A percentile compares a stretch with the other conserved stretches of the same genome.
Conservation (phyloP, 2,113 vertebrate genomes). For the Leptocoma aspasia region DNA sequence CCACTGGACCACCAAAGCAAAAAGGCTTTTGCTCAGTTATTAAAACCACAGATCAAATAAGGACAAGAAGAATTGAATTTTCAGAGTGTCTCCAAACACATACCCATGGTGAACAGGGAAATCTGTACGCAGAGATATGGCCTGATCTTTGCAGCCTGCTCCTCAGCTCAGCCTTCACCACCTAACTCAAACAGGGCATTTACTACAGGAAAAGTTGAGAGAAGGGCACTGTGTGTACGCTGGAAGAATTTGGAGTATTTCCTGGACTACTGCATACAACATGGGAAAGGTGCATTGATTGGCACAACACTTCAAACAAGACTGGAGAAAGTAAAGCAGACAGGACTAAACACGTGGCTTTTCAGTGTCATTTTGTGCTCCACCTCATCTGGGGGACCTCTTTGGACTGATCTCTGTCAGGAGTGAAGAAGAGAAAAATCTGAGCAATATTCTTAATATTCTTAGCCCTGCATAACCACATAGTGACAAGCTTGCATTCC, state of each 20-base stretch:
- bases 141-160: not conserved
- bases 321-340: not conserved
- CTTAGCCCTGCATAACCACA: not conserved
- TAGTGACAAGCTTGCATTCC: not conserved
- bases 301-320: not conserved
- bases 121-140: not conserved
- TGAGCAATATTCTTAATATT: not conserved
- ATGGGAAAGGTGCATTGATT: not conserved
- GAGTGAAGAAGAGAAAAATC: not conserved
- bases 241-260: conserved; percentile 45
- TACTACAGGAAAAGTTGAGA: not conserved
- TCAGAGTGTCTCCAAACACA: not conserved
- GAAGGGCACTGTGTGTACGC: not conserved
- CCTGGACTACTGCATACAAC: not conserved
- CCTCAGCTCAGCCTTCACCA: not conserved
- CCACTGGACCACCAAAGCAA: not conserved
- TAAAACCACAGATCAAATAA: conserved; percentile 21
- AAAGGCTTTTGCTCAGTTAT: conserved; percentile 7
- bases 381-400: not conserved
- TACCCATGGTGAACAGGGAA: accelerated
- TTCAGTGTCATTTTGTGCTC: not conserved
- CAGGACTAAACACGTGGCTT: accelerated
- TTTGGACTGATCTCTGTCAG: not conserved
- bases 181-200: not conserved
- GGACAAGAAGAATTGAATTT: not conserved